A percentile compares a stretch with the other conserved stretches of the same genome.
Evolutionary conservation across 2,797 vertebrate genomes (phyloP).

Genomic region (Meriones psammophilus): DNA sequence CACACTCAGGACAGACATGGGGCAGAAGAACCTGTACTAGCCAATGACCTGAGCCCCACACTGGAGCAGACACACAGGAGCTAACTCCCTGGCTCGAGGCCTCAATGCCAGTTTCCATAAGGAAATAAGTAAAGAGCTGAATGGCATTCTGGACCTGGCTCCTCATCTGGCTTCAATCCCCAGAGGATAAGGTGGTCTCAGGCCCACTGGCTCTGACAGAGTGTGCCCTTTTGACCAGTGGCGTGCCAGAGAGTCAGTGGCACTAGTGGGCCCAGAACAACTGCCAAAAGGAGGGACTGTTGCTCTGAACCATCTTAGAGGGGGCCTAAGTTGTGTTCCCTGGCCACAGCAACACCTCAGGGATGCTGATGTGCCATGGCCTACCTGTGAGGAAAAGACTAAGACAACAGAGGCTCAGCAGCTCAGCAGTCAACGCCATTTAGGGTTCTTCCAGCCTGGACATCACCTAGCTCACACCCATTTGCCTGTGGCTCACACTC

Average conservation of each 20-base stretch:
- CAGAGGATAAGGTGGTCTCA: background rate
- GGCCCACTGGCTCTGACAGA: background rate
- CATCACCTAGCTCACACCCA: background rate
- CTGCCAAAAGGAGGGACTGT: background rate
- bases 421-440: no score
- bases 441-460: background rate
- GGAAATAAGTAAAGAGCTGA: background rate
- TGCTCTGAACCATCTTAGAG: no score
- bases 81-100: background rate
- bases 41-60: background rate
- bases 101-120: background rate
- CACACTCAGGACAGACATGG: fast-evolving
- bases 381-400: background rate
- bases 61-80: background rate
- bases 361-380: background rate
- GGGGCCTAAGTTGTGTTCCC: background rate
- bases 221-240: background rate
- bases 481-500: background rate
- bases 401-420: background rate
- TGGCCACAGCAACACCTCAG: background rate
- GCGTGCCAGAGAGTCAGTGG: background rate
- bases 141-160: background rate
- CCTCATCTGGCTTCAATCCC: no score
- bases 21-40: background rate
- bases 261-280: background rate